phyloP scores from a whole-genome alignment of 2,888 invertebrate genomes.

The Patella caerulea region DNA sequence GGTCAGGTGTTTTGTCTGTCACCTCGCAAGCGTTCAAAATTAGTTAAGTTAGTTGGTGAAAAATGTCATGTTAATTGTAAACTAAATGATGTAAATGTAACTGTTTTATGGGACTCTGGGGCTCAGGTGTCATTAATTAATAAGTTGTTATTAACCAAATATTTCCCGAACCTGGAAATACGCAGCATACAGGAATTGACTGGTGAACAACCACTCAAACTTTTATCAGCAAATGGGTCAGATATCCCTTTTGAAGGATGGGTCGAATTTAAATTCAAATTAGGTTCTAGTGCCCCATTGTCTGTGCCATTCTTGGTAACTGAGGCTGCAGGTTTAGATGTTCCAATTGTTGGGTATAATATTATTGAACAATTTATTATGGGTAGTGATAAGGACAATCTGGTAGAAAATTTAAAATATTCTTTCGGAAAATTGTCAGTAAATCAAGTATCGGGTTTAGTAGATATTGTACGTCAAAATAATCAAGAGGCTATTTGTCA shows the following conservation, averaged over 20 bases:
- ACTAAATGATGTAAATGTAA: not conserved
- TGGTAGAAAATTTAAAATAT: not conserved
- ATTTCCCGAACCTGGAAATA: not conserved
- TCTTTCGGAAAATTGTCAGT: not conserved
- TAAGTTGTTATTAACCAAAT: not conserved
- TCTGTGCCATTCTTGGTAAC: not conserved
- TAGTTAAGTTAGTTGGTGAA: not conserved
- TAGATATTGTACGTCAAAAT: not conserved
- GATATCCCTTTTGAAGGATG: constrained; percentile 5
- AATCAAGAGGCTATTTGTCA: not conserved
- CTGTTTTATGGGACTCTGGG: not conserved
- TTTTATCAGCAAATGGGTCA: not conserved
- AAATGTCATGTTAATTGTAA: not conserved
- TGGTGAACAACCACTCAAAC: not conserved
- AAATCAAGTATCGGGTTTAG: not conserved
- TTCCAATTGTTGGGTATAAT: not conserved
- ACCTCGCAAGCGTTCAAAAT: not conserved
- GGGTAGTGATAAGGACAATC: not conserved
- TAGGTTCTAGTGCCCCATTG: not conserved
- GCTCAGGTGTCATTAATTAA: not conserved
- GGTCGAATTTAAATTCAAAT: not conserved
- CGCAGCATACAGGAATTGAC: no score
- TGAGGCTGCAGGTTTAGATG: not conserved
- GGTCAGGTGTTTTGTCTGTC: not conserved
- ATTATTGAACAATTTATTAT: not conserved